Conservation (phyloP, 2,113 vertebrate species). For the Hippocampus abdominalis region DNA sequence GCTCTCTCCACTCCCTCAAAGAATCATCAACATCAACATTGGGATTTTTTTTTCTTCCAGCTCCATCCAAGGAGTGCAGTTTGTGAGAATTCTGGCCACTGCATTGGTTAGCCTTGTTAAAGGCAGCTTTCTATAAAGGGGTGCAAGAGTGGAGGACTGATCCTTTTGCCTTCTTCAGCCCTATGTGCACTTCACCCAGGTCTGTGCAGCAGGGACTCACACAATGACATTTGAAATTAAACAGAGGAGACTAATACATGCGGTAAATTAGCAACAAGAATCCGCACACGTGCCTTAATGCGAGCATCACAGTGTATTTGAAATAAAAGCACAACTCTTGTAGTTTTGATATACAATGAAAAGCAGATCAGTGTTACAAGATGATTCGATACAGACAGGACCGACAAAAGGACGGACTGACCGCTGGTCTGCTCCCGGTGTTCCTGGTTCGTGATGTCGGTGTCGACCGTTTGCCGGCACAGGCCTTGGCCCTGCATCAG, state of each 20-base stretch:
- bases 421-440: constrained; percentile 71
- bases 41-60: constrained; percentile 35
- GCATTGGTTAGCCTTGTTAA: constrained; percentile 20
- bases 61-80: constrained; percentile 23
- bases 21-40: constrained; percentile 57
- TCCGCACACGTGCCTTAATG: neutral
- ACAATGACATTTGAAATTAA: too few relatives aligned
- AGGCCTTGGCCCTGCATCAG: constrained; percentile 86
- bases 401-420: constrained; percentile 53
- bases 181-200: constrained; percentile 28
- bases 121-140: constrained; percentile 4
- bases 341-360: neutral
- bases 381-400: neutral
- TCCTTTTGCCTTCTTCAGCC: constrained; percentile 34
- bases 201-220: constrained; percentile 14
- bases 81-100: constrained; percentile 38
- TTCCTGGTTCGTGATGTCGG: constrained; percentile 69
- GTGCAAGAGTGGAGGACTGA: constrained; percentile 12
- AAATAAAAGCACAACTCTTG: neutral
- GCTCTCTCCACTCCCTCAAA: constrained; percentile 37
- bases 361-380: neutral
- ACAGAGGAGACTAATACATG: neutral
- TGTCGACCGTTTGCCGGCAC: constrained; percentile 82
- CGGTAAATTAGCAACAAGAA: neutral
- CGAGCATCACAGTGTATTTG: neutral